Evolutionary conservation across 2,113 vertebrate genomes (phyloP), one percentile per base, ranked within the genome.

Genomic region (Rhabdornis inornatus): DNA sequence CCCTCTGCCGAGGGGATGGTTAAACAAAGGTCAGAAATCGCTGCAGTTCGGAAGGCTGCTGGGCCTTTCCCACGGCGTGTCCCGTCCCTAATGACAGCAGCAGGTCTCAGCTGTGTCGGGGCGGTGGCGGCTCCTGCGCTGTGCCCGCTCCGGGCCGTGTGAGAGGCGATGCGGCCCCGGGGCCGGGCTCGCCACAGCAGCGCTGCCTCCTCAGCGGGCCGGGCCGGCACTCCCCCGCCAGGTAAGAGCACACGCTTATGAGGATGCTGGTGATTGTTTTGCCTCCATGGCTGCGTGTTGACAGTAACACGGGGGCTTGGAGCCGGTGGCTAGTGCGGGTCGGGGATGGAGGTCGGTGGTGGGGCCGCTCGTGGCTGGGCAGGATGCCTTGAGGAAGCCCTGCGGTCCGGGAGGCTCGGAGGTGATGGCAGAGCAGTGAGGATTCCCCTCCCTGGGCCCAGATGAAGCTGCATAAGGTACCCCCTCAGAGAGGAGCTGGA

Each of bases 21-120:
- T 30, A 25, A 76, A 64, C 30, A 15, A 22, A 55, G 47, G 55
- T 4, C 35, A 56, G 8, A 23, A 59, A 8, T 24, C 17, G 4
- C 27, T 27, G 3, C 39, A 3, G 0, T n/a, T 16, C 28, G 31
- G 24, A 49, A 31, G 31, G 21, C 1, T 1, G 6, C 5, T 3
- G 17, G 9, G 13, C 40, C 19, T 37, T 70, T 70, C 50, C 16
- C 8, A 23, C 19, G 13, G 0, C 4, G 24, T 20, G 25, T 47
- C 4, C 16, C 4, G 8, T 50, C 15, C n/a, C 18, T 15, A 11
- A 1, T 0, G 55, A 5, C 9, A 10, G 0, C 15, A 24, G 11
- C 12, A 14, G 30, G 31, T 5, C 17, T 17, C 78, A 57, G 64
- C 65, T 82, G 91, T 30, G 13, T 4, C 42, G 16, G 66, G 19